Conservation (phyloP, 2,888 invertebrate species). For the Sarcophaga rosellei region DNA sequence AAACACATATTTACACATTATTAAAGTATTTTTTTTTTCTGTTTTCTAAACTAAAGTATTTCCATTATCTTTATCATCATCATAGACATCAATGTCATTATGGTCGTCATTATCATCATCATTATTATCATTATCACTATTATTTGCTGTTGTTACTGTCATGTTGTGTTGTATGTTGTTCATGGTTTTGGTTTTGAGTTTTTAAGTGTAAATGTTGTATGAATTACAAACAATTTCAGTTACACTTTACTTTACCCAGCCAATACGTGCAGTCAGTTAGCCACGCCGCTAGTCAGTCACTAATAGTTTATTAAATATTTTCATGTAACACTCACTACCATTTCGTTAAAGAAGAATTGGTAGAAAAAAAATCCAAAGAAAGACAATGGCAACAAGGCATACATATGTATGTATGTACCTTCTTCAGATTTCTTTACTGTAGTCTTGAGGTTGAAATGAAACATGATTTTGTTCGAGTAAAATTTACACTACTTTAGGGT, state of each 20-base stretch:
- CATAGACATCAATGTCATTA: slow-evolving; percentile 5
- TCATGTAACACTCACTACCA: slow-evolving; percentile 50
- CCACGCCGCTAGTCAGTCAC: neutral
- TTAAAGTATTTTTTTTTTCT: neutral
- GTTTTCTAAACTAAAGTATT: slow-evolving; percentile 27
- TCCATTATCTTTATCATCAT: slow-evolving; percentile 42
- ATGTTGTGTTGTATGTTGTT: neutral
- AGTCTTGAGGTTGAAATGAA: no score
- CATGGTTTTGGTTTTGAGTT: neutral
- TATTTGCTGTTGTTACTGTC: slow-evolving; percentile 26
- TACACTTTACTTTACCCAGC: slow-evolving; percentile 7
- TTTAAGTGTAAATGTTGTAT: slow-evolving; percentile 20
- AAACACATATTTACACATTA: slow-evolving; percentile 2
- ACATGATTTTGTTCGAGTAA: no score
- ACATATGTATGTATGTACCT: no score
- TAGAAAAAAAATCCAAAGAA: neutral
- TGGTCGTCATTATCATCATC: slow-evolving; percentile 44
- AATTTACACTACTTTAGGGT: no score
- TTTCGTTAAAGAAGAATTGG: neutral
- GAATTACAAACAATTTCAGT: slow-evolving; percentile 39
- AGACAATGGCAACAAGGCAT: neutral
- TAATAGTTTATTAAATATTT: slow-evolving; percentile 51
- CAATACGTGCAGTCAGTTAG: no score
- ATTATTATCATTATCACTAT: slow-evolving; percentile 47
- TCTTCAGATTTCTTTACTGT: no score